Evolutionary conservation across 2,888 invertebrate species (phyloP), one percentile per base, ranked within the genome.

Genomic region (Criorhina ranunculi): DNA sequence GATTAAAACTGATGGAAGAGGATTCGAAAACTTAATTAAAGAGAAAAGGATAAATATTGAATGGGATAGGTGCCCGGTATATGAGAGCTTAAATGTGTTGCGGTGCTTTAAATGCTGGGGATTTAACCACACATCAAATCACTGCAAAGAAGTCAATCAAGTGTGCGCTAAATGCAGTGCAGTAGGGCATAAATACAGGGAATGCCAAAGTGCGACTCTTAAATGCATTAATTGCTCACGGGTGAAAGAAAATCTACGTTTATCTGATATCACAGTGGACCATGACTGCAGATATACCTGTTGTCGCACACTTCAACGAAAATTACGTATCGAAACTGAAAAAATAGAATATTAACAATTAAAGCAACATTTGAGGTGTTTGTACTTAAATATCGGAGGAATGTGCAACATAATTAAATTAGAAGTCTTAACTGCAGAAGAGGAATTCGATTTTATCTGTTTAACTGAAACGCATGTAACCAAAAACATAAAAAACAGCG

Each of bases 361-460:
- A 33, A 55, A 33, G 5, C n/a, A 3, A 29, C n/a, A n/a, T n/a
- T n/a, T 46, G 19, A 46, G 0, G 19, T 19, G 46, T 19, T 7
- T 46, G 19, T 19, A 9, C 7, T 46, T 46, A 11, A 46, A 46
- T 4, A 19, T 57, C n/a, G 57, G 24, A 19, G 57, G 19, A 24
- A 57, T 37, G 19, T 19, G 57, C n/a, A 19, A 57, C 57, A 57
- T 40, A 57, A 40, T 11, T 5, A 35, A 33, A 15, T 55, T 17
- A 35, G 17, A 55, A 35, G 12, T 12, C 12, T 15, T 53, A 31
- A 31, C 6, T 7, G 4, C 31, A n/a, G 17, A 35, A 55, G 19
- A 37, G 7, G 37, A 40, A 5, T 57, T 57, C 19, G 57, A 57
- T 37, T 57, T 35, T 17, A 57, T 57, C 11, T 57, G 37, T n/a